phyloP scores from a whole-genome alignment of 2,888 invertebrate genomes.

The Microchrysa polita region DNA sequence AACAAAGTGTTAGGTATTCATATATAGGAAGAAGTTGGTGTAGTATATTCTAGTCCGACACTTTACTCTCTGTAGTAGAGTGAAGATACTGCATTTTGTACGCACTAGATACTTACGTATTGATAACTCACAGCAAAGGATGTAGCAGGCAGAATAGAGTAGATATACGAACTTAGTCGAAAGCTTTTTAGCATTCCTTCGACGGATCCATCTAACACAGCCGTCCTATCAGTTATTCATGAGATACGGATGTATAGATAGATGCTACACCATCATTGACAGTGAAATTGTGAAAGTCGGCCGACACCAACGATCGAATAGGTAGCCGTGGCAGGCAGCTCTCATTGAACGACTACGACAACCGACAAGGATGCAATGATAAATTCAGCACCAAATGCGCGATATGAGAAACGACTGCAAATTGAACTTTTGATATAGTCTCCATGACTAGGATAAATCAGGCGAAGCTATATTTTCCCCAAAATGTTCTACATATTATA shows the following conservation, averaged over 20 bases:
- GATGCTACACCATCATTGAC: not conserved
- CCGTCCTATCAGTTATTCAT: constrained; percentile 3
- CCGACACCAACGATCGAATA: not conserved
- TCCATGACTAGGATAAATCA: not conserved
- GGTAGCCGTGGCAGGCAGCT: not conserved
- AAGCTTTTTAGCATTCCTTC: constrained; percentile 1
- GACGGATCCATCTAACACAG: not conserved
- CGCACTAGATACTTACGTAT: not conserved
- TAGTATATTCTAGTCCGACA: not conserved
- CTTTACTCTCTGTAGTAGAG: too few relatives aligned
- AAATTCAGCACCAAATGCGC: not conserved
- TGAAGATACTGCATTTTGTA: not conserved
- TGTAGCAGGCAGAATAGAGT: not conserved
- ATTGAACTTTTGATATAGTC: constrained; percentile 17
- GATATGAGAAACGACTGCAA: constrained; percentile 11
- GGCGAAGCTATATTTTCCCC: not conserved
- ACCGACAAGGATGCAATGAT: constrained; percentile 4
- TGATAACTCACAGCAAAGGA: not conserved
- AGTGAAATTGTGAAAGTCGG: too few relatives aligned
- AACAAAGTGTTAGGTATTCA: too few relatives aligned
- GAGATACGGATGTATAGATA: not conserved
- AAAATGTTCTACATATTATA: not conserved
- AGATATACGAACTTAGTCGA: not conserved
- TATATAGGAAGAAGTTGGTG: not conserved
- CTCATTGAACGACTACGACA: not conserved